A percentile compares a stretch with the other conserved stretches of the same genome.
Evolutionary conservation across 2,113 vertebrate species (phyloP).

Genomic region (Carassius auratus): DNA sequence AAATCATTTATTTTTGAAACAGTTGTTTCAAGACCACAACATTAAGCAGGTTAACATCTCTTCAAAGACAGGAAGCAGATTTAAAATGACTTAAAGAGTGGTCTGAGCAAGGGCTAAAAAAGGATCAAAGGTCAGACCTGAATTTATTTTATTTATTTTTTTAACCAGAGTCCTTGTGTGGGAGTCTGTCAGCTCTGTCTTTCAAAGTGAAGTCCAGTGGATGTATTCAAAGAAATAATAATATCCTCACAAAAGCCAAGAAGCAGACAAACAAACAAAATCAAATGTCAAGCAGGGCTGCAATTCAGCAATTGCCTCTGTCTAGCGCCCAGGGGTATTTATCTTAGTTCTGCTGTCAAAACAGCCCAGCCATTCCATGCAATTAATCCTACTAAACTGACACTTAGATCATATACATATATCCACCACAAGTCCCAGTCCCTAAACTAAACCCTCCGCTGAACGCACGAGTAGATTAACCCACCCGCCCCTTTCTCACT

Average conservation of each 20-base stretch:
- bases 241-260: background rate
- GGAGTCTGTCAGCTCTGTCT: background rate
- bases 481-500: slow-evolving; percentile 64
- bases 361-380: slow-evolving; percentile 28
- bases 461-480: slow-evolving; percentile 35
- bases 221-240: slow-evolving; percentile 37
- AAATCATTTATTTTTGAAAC: background rate
- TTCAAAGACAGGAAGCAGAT: background rate
- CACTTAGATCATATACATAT: slow-evolving; percentile 61
- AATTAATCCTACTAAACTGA: slow-evolving; percentile 62
- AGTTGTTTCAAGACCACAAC: background rate
- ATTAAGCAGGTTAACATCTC: background rate
- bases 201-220: slow-evolving; percentile 13
- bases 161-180: background rate
- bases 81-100: no score
- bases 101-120: background rate
- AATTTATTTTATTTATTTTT: background rate
- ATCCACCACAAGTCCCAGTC: slow-evolving; percentile 63
- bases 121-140: background rate
- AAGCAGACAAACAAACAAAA: slow-evolving; percentile 27
- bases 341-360: slow-evolving; percentile 49
- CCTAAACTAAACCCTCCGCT: slow-evolving; percentile 52
- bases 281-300: slow-evolving; percentile 45
- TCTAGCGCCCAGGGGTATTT: slow-evolving; percentile 32
- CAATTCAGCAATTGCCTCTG: slow-evolving; percentile 18